Conservation (phyloP, 2,888 invertebrate genomes). For the Cryptocheilus praepositus region DNA sequence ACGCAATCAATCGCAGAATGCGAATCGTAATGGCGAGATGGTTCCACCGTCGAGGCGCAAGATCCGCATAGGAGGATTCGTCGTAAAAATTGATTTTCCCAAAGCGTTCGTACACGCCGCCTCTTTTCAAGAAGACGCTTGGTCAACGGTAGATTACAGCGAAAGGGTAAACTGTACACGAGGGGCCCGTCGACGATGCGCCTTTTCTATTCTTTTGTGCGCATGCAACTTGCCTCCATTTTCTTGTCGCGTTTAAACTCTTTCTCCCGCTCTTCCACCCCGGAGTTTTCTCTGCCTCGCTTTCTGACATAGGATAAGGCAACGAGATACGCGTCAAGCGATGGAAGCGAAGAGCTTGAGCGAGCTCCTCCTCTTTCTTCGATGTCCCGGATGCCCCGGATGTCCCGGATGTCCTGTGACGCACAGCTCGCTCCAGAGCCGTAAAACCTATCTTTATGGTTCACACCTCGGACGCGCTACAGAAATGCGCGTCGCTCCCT, state of each 20-base stretch:
- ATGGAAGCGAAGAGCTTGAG: neutral
- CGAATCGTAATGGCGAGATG: too few relatives aligned
- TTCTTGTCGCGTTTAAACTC: too few relatives aligned
- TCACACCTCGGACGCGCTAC: constrained; percentile 42
- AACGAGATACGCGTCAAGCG: neutral
- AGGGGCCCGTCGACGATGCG: constrained; percentile 12
- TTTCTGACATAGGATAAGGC: neutral
- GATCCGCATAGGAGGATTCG: too few relatives aligned
- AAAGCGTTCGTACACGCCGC: too few relatives aligned
- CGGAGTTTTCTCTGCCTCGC: neutral
- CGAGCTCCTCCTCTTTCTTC: constrained; percentile 11
- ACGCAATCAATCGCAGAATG: too few relatives aligned
- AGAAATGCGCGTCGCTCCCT: constrained; percentile 21
- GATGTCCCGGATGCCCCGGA: constrained; percentile 17
- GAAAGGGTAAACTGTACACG: constrained; percentile 33
- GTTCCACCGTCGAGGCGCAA: too few relatives aligned
- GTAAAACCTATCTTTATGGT: constrained; percentile 60
- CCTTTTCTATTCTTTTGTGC: neutral
- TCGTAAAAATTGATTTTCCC: too few relatives aligned
- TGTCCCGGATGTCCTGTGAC: constrained; percentile 27
- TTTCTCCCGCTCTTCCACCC: too few relatives aligned
- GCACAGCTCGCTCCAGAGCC: constrained; percentile 33
- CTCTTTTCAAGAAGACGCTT: neutral
- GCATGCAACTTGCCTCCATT: too few relatives aligned
- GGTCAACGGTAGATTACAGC: neutral